Conservation (phyloP, 2,797 vertebrate species). For the Fistularia commersonii region DNA sequence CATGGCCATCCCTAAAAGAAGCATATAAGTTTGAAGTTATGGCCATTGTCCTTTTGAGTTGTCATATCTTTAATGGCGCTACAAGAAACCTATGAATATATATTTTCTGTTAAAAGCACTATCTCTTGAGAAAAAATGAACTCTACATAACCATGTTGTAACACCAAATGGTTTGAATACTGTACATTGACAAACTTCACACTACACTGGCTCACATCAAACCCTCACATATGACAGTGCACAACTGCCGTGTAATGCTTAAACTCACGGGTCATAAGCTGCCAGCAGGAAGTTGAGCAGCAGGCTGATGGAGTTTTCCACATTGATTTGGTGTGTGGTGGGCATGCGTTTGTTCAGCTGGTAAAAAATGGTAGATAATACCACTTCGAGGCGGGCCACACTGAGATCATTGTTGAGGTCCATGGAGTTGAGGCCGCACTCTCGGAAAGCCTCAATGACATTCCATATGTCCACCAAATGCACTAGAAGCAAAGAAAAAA, state of each 20-base stretch:
- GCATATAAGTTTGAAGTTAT: constrained; percentile 26
- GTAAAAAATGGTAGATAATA: constrained; percentile 92
- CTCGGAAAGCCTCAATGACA: constrained; percentile 92
- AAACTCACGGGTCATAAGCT: constrained; percentile 92
- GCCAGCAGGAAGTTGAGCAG: constrained; percentile 97
- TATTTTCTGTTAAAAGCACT: too few species aligned
- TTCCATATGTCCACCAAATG: constrained; percentile 99
- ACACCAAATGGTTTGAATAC: constrained; percentile 4
- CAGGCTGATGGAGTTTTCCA: constrained; percentile 92
- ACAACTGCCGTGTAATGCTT: constrained; percentile 9
- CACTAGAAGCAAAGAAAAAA: constrained; percentile 69
- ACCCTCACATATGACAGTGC: constrained; percentile 20
- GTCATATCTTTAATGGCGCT: not conserved
- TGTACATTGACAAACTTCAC: constrained; percentile 26
- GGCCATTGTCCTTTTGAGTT: constrained; percentile 13
- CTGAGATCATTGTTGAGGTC: constrained; percentile 87
- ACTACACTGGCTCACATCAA: constrained; percentile 27
- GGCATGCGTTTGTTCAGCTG: constrained; percentile 99
- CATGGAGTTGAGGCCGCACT: constrained; percentile 90
- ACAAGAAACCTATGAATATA: not conserved
- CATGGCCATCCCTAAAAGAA: constrained; percentile 87
- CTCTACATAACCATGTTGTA: not conserved
- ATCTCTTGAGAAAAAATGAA: not conserved
- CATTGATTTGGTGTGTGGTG: constrained; percentile 93
- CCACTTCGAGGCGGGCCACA: constrained; percentile 89